Base-by-base conservation (phyloP, 2,888 invertebrate genomes). In the Odiellus spinosus region DNA sequence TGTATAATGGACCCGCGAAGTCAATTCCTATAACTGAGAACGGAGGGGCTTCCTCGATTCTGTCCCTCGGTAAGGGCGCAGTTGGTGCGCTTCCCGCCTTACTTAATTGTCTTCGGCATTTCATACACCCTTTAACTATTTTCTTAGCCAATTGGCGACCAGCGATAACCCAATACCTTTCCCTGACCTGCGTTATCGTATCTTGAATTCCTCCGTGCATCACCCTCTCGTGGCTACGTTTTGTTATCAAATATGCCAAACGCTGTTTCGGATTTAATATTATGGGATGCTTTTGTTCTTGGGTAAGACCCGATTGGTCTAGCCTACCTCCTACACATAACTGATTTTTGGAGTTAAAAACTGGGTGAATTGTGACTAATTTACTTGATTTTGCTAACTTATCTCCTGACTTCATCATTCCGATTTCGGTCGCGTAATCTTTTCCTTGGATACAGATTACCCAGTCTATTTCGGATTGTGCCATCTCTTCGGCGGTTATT, bases 171-270 rank as follows among this genome's bases (percentile, higher is more conserved):
- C 21, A 42, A 33, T 15, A 42, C 3, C 15, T n/a, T n/a, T n/a
- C n/a, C 10, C 26, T 21, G 17, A 26, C 20, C 12, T 46, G 14
- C 40, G 42, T 41, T 15, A 46, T 21, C 5, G 34, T 35, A n/a
- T 38, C 39, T 11, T 35, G 17, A 19, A 46, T 35, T 20, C 46
- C 41, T 2, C 18, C 6, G 19, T 46, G 46, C n/a, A 41, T 40
- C 18, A 41, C n/a, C 17, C 20, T 15, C 14, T 35, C 10, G 20
- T 41, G 41, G 21, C 36, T 44, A 1, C 20, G 44, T 18, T 33
- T 5, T 19, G 38, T 44, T 12, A 44, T n/a, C 12, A 44, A 20
- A 18, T 17, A 20, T 17, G 38, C 33, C 20, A 44, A 44, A 34
- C 8, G 19, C 14, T 44, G 44, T 26, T 26, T 26, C 20, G 36